Evolutionary conservation across 92 coral and sea anemone species (phyloP), one percentile per base, ranked within the genome.

Genomic region (Galaxea fascicularis): DNA sequence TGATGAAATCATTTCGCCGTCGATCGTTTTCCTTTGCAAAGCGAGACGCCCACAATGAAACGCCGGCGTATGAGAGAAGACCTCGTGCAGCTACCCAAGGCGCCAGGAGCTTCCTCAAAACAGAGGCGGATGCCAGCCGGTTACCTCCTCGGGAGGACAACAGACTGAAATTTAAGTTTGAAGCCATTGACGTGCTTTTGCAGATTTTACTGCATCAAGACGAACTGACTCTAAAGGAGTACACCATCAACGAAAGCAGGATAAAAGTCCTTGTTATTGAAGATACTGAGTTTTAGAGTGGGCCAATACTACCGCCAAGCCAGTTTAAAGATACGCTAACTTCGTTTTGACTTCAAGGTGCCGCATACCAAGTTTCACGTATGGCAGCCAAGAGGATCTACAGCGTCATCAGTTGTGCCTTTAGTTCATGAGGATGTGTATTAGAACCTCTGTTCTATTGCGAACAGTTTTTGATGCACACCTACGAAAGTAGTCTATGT

Each of bases 181-280:
- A 91, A 26, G 95, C 85, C 17, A 82, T 94, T 41, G 84, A 89
- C 76, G 98, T 94, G 3, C 80, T 94, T 45, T 82, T 88, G 41
- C 91, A 92, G 56, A 94, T 94, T 58, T 67, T 94, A 15, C 65
- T 83, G 49, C 73, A 89, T 68, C 98, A 94, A 77, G 95, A 94
- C 30, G 92, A 92, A 1, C 18, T 92, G 53, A 92, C 98, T 9
- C 84, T 92, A 0, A 76, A 90, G 66, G 95, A 94, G 76, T 94
- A 94, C 87, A 92, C 93, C 10, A 81, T 94, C 70, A 94, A 94
- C 73, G 81, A 84, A 22, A 87, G 81, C 53, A 92, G 79, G 67
- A 88, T 94, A 17, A 94, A 90, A 71, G 95, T 94, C 30, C 88
- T 92, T 52, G 98, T 94, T 15, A 88, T 94, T 10, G 98, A 94